Evolutionary conservation across 1,140 invertebrate species (phyloP).

Genomic region (Scaptomyza montana): DNA sequence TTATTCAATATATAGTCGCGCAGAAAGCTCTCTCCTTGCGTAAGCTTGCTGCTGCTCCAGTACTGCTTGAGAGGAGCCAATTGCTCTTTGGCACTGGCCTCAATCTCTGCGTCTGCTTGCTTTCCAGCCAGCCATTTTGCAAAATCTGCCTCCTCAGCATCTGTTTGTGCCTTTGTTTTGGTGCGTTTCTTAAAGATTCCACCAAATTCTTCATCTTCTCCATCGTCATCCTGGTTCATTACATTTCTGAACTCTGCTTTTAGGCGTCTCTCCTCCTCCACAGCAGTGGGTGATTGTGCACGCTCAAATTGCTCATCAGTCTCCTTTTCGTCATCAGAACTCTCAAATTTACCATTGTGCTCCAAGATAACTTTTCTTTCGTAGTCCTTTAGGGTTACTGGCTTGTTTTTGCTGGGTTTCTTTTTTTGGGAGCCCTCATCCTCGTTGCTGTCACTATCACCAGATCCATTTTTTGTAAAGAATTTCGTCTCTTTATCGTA

Average conservation of each 20-base stretch:
- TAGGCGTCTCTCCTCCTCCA: constrained; percentile 88
- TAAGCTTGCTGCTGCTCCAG: constrained; percentile 93
- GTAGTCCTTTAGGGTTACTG: constrained; percentile 91
- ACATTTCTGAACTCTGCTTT: constrained; percentile 88
- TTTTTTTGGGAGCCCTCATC: constrained; percentile 48
- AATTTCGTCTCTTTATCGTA: constrained; percentile 91
- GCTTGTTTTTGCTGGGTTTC: constrained; percentile 85
- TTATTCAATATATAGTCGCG: constrained; percentile 97
- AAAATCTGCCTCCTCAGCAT: constrained; percentile 88
- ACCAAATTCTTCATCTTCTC: constrained; percentile 85
- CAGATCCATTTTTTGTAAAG: constrained; percentile 84
- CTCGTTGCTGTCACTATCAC: constrained; percentile 66
- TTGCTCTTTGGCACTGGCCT: constrained; percentile 85
- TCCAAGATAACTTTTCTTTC: constrained; percentile 91
- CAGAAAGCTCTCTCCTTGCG: constrained; percentile 94
- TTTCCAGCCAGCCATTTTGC: constrained; percentile 93
- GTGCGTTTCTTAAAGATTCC: constrained; percentile 85
- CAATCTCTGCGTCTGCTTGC: constrained; percentile 85
- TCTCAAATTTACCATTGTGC: constrained; percentile 87
- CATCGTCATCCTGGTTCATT: constrained; percentile 85
- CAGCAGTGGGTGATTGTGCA: constrained; percentile 85
- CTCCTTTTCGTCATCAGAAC: constrained; percentile 53
- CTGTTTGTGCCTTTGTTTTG: constrained; percentile 87
- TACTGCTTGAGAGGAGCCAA: constrained; percentile 89
- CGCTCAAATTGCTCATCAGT: constrained; percentile 42